A percentile compares a stretch with the other conserved stretches of the same genome.
Conservation (phyloP, 2,888 invertebrate genomes). For the Yponomeuta cagnagella region DNA sequence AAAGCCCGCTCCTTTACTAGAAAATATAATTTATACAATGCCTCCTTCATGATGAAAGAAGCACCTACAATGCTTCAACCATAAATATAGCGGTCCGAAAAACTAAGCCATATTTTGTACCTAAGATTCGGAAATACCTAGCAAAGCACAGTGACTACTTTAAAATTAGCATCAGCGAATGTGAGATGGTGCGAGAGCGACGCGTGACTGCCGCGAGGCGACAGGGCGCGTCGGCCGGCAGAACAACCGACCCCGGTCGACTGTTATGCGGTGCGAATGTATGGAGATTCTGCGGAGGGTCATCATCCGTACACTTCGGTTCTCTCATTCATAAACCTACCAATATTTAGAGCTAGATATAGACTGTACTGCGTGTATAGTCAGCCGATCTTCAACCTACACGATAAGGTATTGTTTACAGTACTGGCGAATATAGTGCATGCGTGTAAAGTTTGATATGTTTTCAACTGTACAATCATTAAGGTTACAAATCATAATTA, state of each 20-base stretch:
- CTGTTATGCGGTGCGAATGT: background rate
- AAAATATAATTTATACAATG: background rate
- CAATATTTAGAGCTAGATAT: no score
- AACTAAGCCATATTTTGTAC: background rate
- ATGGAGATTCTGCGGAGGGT: background rate
- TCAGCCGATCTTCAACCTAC: no score
- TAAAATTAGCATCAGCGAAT: conserved; percentile 3
- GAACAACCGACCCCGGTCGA: background rate
- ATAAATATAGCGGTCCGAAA: background rate
- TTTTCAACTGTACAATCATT: no score
- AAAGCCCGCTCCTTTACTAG: conserved; percentile 45
- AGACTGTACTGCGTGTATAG: no score
- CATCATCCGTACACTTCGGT: no score
- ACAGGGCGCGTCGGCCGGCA: background rate
- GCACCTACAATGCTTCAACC: background rate
- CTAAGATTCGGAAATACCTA: background rate
- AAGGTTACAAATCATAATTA: no score
- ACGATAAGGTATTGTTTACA: no score
- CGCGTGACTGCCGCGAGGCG: background rate
- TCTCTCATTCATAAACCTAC: no score
- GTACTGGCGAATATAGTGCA: no score
- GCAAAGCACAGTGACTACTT: background rate
- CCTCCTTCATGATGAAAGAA: background rate
- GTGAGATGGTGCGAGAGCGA: conserved; percentile 1
- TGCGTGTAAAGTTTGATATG: no score